Evolutionary conservation across 2,888 invertebrate species (phyloP), one percentile per base, ranked within the genome.

Genomic region (Andrena fulva): DNA sequence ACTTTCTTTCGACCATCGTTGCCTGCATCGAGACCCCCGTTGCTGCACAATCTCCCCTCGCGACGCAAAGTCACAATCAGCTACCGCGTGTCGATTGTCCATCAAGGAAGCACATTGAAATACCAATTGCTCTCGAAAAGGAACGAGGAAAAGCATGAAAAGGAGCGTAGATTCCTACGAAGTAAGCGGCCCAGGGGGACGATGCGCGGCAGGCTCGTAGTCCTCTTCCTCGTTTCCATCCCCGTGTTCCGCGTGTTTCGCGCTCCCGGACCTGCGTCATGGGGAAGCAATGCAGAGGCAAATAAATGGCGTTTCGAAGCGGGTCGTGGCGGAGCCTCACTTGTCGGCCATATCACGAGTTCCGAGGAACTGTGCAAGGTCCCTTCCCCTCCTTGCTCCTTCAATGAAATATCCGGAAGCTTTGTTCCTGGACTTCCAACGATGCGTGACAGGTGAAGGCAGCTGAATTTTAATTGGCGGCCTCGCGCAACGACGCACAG

Each of bases 121-220:
- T 10, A 27, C 2, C 24, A 24, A 1, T 16, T 5, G 3, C 10
- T 6, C 7, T 29, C 20, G 72, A 1, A 31, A 20, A 16, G 69
- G 68, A 24, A 31, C 3, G 1, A 50, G 2, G 52, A 16, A 10
- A 6, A n/a, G 24, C 27, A 52, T 59, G 56, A 69, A 67, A 52
- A 42, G 48, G 70, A 60, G 50, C 33, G 27, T 48, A 16, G 50
- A 31, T 86, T 92, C 95, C 95, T 93, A 96, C 96, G 96, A 95
- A 84, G 96, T 96, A 0, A 96, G 95, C 88, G 96, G 95, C 60
- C 95, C 95, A 42, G 95, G 95, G 85, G 95, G 94, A 89, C 97
- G 95, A 91, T 96, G 94, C 8, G 96, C 96, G 85, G 96, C 96
- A 0, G 97, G 97, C 91, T 96, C 94, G 93, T 97, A 97, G 0